Evolutionary conservation across 2,888 invertebrate species (phyloP).

Genomic region (Carabus problematicus): DNA sequence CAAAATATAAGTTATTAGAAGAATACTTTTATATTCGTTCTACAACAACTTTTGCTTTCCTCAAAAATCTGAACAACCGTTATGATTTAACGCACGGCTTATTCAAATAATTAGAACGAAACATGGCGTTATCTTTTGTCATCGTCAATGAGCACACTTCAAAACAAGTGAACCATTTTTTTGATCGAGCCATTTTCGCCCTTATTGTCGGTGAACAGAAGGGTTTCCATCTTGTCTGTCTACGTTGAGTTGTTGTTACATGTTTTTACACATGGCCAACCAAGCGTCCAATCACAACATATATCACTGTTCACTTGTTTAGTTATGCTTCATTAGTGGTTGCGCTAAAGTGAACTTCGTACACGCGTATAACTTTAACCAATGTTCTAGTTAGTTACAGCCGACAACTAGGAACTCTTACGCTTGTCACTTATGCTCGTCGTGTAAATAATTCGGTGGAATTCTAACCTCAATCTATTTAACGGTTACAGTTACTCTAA

Average conservation of each 20-base stretch:
- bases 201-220: conserved; percentile 18
- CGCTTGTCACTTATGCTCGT: no score
- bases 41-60: conserved; percentile 4
- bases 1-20: no score
- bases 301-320: conserved; percentile 40
- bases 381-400: no score
- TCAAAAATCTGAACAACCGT: conserved; percentile 24
- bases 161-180: conserved; percentile 7
- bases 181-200: conserved; percentile 9
- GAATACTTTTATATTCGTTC: no score
- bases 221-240: neutral
- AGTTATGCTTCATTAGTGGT: conserved; percentile 41
- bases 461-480: conserved; percentile 14
- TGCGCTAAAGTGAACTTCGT: conserved; percentile 6
- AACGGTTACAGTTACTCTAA: conserved; percentile 21
- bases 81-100: conserved; percentile 30
- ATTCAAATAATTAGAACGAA: conserved; percentile 33
- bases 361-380: neutral
- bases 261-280: conserved; percentile 36
- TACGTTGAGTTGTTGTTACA: conserved; percentile 31
- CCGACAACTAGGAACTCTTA: no score
- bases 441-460: neutral
- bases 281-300: conserved; percentile 35
- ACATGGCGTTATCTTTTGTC: conserved; percentile 22
- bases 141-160: conserved; percentile 28